Percentiles rank a stretch among this genome's conserved stretches.
Conservation (phyloP, 1,140 invertebrate genomes). For the Phymastichus coffea region DNA sequence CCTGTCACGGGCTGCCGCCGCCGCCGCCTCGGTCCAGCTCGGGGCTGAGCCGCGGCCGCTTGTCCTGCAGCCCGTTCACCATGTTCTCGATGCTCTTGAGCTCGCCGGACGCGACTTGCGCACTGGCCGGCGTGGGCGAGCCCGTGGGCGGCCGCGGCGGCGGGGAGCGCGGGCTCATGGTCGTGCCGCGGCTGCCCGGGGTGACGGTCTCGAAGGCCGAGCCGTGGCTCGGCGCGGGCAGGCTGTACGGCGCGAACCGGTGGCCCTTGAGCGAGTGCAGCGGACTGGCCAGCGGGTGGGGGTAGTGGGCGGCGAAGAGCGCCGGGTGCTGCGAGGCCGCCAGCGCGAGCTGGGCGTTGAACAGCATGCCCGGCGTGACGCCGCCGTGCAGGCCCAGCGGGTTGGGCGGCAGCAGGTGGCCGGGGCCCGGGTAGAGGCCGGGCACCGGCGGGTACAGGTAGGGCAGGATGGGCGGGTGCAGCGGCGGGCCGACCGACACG, state of each 20-base stretch:
- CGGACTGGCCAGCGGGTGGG: constrained; percentile 55
- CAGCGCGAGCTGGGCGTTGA: constrained; percentile 78
- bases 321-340: constrained; percentile 76
- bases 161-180: constrained; percentile 69
- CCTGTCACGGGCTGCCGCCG: constrained; percentile 56
- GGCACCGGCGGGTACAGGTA: constrained; percentile 81
- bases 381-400: constrained; percentile 65
- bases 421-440: constrained; percentile 73
- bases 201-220: constrained; percentile 85
- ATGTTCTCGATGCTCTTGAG: constrained; percentile 95
- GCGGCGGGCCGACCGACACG: constrained; percentile 83
- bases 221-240: constrained; percentile 69
- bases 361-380: constrained; percentile 73
- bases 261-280: constrained; percentile 64
- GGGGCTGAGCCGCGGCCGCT: constrained; percentile 51
- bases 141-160: constrained; percentile 60
- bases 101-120: constrained; percentile 64
- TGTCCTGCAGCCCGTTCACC: constrained; percentile 89
- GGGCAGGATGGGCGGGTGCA: constrained; percentile 82
- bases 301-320: constrained; percentile 69
- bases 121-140: constrained; percentile 60
- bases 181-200: constrained; percentile 60
- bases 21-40: constrained; percentile 43
- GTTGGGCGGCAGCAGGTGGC: constrained; percentile 67
- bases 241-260: constrained; percentile 81